phyloP scores from a whole-genome alignment of 35 echinoderm and acorn worm genomes.

The Nesometra sesokonis region DNA sequence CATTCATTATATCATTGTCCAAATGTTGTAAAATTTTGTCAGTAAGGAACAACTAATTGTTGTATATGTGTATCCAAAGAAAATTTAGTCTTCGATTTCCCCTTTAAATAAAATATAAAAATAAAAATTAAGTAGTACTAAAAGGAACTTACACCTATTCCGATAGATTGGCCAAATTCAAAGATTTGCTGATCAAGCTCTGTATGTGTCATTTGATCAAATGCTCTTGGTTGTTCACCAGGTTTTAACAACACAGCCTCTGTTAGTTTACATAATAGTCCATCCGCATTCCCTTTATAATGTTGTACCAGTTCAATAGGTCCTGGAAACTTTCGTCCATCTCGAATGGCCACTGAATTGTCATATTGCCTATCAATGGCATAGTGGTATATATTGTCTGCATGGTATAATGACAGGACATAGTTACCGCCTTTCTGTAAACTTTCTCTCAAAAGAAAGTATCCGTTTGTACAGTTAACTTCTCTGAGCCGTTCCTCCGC shows the following conservation, averaged over 20 bases:
- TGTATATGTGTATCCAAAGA: too few relatives aligned
- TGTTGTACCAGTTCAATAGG: conserved; percentile 77
- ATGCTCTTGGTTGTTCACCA: conserved; percentile 40
- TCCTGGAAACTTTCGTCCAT: conserved; percentile 81
- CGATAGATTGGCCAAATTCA: conserved; percentile 34
- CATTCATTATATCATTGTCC: too few relatives aligned
- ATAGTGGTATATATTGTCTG: conserved; percentile 75
- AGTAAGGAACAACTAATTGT: too few relatives aligned
- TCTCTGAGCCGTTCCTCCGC: conserved; percentile 57
- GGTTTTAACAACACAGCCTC: conserved; percentile 35
- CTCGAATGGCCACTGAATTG: conserved; percentile 79
- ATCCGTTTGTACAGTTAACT: conserved; percentile 44
- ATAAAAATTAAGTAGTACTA: too few relatives aligned
- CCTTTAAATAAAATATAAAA: too few relatives aligned
- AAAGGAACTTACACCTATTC: conserved; percentile 51
- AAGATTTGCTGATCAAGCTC: conserved; percentile 54
- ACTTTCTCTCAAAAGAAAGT: conserved; percentile 70
- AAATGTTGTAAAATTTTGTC: too few relatives aligned
- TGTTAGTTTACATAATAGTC: conserved; percentile 61
- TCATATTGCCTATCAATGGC: conserved; percentile 79
- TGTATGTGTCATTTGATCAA: conserved; percentile 40
- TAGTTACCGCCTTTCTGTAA: conserved; percentile 70
- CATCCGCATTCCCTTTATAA: conserved; percentile 66
- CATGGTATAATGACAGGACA: conserved; percentile 68
- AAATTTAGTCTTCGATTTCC: too few relatives aligned